Evolutionary conservation across 1,140 invertebrate species (phyloP).

Genomic region (Scaptomyza pallida): DNA sequence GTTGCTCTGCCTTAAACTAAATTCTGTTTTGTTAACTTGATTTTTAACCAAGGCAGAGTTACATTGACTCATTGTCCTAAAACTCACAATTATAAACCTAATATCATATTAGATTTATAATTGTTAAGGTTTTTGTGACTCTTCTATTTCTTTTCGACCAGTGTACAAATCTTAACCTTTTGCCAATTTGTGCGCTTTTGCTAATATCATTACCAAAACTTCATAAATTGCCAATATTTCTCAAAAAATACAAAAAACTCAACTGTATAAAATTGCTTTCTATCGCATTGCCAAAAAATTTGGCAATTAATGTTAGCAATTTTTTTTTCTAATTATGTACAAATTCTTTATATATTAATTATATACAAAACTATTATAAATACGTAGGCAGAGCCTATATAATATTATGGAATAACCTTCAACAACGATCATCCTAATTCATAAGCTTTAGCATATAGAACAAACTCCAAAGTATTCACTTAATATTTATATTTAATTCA

Average conservation of each 20-base stretch:
- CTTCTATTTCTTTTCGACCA: constrained; percentile 61
- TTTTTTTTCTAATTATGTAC: constrained; percentile 75
- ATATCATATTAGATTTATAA: constrained; percentile 26
- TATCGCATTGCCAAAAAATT: constrained; percentile 60
- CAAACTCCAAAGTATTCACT: constrained; percentile 79
- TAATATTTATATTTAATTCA: constrained; percentile 76
- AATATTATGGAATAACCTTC: constrained; percentile 47
- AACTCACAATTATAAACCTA: constrained; percentile 22
- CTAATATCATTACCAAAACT: constrained; percentile 28
- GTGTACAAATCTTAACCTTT: constrained; percentile 45
- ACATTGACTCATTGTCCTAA: constrained; percentile 46
- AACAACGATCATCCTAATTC: constrained; percentile 39
- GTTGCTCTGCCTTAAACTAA: constrained; percentile 21
- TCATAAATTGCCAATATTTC: constrained; percentile 47
- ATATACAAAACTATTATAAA: constrained; percentile 49
- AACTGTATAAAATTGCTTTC: constrained; percentile 52
- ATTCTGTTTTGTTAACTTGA: constrained; percentile 14
- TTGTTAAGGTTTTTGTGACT: constrained; percentile 38
- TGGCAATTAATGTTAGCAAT: constrained; percentile 58
- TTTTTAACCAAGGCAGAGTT: constrained; percentile 32
- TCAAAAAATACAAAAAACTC: constrained; percentile 18
- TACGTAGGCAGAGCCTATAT: constrained; percentile 73
- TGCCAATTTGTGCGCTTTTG: constrained; percentile 65
- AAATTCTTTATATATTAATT: constrained; percentile 58
- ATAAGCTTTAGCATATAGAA: constrained; percentile 62